Conservation (phyloP, 2,113 vertebrate genomes). For the Montifringilla adamsi region DNA sequence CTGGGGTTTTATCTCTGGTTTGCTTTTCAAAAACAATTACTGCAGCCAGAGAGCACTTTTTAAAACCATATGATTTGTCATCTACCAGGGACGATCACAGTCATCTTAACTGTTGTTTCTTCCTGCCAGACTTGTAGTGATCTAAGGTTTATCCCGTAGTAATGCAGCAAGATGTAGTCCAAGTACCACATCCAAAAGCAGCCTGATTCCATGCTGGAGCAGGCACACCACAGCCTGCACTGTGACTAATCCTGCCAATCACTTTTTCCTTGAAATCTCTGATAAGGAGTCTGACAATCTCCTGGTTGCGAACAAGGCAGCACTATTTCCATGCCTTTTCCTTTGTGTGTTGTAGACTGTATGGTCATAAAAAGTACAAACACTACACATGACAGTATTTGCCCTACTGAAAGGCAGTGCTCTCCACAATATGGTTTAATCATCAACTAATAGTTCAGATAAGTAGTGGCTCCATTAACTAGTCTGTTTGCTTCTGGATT, state of each 20-base stretch:
- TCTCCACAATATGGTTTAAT: background rate
- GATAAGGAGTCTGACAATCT: background rate
- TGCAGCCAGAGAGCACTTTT: background rate
- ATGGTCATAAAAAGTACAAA: background rate
- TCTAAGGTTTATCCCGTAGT: background rate
- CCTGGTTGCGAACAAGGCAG: background rate
- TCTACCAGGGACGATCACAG: background rate
- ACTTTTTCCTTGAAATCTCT: background rate
- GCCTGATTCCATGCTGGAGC: background rate
- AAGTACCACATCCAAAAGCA: background rate
- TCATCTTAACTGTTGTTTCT: background rate
- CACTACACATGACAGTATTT: background rate
- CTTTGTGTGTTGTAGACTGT: background rate
- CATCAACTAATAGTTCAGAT: background rate
- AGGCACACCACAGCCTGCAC: background rate
- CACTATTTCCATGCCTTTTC: background rate
- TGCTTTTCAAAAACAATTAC: background rate
- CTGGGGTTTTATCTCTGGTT: background rate
- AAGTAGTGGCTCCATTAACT: background rate
- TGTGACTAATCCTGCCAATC: background rate
- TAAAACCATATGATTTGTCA: background rate
- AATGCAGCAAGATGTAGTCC: background rate
- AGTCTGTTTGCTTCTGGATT: background rate
- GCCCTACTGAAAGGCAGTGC: background rate
- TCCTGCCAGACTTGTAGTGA: background rate